Evolutionary conservation across 1,140 invertebrate species (phyloP), one percentile per base, ranked within the genome.

Genomic region (Drosophila pallidifrons): DNA sequence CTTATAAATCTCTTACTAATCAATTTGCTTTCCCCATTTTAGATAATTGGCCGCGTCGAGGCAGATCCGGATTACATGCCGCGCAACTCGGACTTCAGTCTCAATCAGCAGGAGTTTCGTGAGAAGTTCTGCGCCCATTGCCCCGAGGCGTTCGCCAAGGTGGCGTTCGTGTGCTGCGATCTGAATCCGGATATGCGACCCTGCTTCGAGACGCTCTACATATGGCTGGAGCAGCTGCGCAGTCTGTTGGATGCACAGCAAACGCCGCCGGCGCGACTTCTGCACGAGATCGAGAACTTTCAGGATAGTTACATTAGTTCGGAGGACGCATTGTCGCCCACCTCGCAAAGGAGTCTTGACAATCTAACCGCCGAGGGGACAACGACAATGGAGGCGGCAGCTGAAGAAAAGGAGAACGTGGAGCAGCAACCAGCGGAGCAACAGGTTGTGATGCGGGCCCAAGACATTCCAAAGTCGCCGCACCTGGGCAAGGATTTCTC

Each of bases 21-120:
- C 7, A 38, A 38, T 7, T 38, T 38, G 35, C 15, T 16, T 15
- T 16, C 16, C 77, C 20, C 20, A 4, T 93, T 80, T 0, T 82
- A 97, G 96, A 97, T 99, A 59, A 99, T 99, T 89, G 98, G 98
- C 0, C 94, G 98, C 47, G 97, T 99, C 1, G 96, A 97, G 65
- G 98, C 98, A 0, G 98, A 99, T 94, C 98, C 98, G 1, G 98
- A 99, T 91, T 97, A 96, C 85, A 93, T 99, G 66, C 98, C 98
- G 1, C 94, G 98, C 30, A 97, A 97, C 0, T 95, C 96, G 45
- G 98, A 99, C 92, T 99, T 98, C 91, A 97, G 98, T 4, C 93
- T 99, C 1, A 98, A 98, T 93, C 96, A 98, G 91, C 94, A 95
- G 71, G 95, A 96, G 0, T 99, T 99, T 87, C 94, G 96, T 41